Conservation (phyloP, 23 tunicate species). For the Diplosoma virens region DNA sequence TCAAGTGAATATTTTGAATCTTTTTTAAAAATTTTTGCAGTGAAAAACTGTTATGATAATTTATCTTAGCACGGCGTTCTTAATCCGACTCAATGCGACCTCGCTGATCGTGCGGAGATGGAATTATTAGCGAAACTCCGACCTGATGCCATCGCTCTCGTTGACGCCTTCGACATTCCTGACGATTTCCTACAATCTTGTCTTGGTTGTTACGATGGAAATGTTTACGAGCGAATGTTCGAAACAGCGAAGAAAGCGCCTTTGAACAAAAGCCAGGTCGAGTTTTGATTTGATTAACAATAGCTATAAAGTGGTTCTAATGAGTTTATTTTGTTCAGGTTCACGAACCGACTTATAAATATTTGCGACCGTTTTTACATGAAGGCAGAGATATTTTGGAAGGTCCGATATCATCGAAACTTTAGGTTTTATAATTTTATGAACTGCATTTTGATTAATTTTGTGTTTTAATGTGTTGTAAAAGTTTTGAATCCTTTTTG, state of each 20-base stretch:
- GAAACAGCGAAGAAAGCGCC: conserved; percentile 75
- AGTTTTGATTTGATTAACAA: neutral
- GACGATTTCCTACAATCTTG: conserved; percentile 72
- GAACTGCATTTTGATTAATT: too few relatives aligned
- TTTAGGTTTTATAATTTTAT: too few relatives aligned
- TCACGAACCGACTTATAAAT: conserved; percentile 44
- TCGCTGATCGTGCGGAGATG: conserved; percentile 53
- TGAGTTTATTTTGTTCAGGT: conserved; percentile 29
- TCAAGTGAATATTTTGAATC: neutral
- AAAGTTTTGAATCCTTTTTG: too few relatives aligned
- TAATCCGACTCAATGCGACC: conserved; percentile 23
- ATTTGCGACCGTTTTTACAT: conserved; percentile 32
- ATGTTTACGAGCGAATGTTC: conserved; percentile 80
- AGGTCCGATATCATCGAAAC: conserved; percentile 17
- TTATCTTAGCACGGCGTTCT: conserved; percentile 16
- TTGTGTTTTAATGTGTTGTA: too few relatives aligned
- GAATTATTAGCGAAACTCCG: conserved; percentile 41
- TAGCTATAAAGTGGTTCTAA: neutral
- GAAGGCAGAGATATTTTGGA: conserved; percentile 76
- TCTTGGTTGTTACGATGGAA: conserved; percentile 85
- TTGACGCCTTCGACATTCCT: conserved; percentile 85
- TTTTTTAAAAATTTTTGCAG: neutral
- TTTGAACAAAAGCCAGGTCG: conserved; percentile 63
- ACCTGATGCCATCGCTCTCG: conserved; percentile 75
- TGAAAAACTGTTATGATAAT: neutral